Evolutionary conservation across 2,113 vertebrate species (phyloP).

Genomic region (Chloebia gouldiae): DNA sequence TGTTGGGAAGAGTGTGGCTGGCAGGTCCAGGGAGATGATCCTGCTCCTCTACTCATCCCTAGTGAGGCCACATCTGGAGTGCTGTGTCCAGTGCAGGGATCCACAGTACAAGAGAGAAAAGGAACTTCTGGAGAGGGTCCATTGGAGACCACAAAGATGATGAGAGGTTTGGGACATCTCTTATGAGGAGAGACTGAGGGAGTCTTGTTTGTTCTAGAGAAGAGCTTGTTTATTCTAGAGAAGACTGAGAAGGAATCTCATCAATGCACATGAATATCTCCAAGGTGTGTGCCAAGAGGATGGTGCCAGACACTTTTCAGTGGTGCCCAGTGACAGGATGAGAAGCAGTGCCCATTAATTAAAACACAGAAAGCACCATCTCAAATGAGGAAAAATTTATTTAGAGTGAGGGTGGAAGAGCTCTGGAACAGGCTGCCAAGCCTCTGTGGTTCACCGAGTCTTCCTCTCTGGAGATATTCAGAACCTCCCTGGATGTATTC

Average conservation of each 20-base stretch:
- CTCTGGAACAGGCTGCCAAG: neutral
- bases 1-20: neutral
- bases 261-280: neutral
- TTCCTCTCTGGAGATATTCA: neutral
- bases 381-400: neutral
- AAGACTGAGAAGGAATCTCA: neutral
- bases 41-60: too few relatives aligned
- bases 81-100: neutral
- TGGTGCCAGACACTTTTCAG: neutral
- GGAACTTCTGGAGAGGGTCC: neutral
- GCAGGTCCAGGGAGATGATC: neutral
- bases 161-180: neutral
- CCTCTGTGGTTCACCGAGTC: neutral
- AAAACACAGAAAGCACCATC: neutral
- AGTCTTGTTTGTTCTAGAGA: neutral
- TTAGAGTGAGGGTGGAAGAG: neutral
- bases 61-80: neutral
- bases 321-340: rapidly evolving
- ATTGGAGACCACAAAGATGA: neutral
- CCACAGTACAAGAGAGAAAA: neutral
- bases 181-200: neutral
- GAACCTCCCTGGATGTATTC: neutral
- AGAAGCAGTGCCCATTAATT: neutral
- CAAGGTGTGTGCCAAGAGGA: neutral
- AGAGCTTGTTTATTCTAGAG: neutral